Evolutionary conservation across 2,797 vertebrate species (phyloP).

Genomic region (Protonibea diacanthus): DNA sequence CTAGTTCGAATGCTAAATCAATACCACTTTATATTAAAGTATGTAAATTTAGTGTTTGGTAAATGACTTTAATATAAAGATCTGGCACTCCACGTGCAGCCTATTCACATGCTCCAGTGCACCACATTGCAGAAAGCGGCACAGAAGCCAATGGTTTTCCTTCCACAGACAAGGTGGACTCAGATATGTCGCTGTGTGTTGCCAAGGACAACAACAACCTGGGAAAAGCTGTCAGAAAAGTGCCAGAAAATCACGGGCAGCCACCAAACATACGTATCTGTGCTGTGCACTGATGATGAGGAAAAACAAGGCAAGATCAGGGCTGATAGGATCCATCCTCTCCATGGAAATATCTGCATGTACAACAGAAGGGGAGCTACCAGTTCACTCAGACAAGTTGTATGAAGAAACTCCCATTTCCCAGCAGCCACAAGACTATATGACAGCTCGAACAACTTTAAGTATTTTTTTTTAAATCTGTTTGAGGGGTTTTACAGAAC

Average conservation of each 20-base stretch:
- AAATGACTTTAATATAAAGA: background rate
- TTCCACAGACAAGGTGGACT: conserved; percentile 45
- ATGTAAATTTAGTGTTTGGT: background rate
- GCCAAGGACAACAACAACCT: conserved; percentile 53
- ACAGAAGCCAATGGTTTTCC: conserved; percentile 17
- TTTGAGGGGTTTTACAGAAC: background rate
- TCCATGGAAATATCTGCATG: conserved; percentile 46
- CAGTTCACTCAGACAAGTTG: conserved; percentile 24
- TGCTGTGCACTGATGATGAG: conserved; percentile 44
- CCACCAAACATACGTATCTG: conserved; percentile 43
- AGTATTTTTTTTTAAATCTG: conserved; percentile 13
- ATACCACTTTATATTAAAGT: too few relatives aligned
- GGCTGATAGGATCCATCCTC: conserved; percentile 49
- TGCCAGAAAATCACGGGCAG: conserved; percentile 42
- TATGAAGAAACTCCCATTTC: conserved; percentile 35
- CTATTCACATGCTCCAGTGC: background rate
- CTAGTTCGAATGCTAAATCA: too few relatives aligned
- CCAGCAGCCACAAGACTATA: conserved; percentile 16
- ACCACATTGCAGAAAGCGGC: conserved; percentile 10
- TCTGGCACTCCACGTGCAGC: conserved; percentile 10
- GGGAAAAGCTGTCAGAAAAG: conserved; percentile 61
- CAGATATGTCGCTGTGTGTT: conserved; percentile 41
- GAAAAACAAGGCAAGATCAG: conserved; percentile 40
- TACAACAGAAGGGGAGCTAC: conserved; percentile 9
- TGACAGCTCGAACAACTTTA: conserved; percentile 38